These are phyloP conservation scores for Eucidaris tribuloides DNA, from an alignment of 35 echinoderm and acorn worm species.

Conservation along the genomic window DNA sequence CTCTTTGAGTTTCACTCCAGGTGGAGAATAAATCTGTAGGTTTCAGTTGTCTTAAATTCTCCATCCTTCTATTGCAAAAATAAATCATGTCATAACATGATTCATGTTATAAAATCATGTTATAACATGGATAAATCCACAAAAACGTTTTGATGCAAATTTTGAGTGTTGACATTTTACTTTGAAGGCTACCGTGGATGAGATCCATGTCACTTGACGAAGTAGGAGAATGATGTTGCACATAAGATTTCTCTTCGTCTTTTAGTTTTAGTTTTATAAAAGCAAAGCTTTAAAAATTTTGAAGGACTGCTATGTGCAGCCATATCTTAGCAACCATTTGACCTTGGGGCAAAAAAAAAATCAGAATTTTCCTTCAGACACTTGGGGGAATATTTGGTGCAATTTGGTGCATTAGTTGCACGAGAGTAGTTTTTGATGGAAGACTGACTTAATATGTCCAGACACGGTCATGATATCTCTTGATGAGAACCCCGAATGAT, in stretches of 20 bases:
- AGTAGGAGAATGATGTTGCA: constrained; percentile 13
- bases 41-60: constrained; percentile 30
- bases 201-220: background rate
- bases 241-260: background rate
- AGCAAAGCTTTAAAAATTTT: constrained; percentile 9
- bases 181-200: constrained; percentile 15
- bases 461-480: background rate
- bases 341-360: too few species aligned
- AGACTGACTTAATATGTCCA: background rate
- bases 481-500: background rate
- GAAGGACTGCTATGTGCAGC: too few species aligned
- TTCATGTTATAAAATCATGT: too few species aligned
- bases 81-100: constrained; percentile 29
- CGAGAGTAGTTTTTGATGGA: constrained; percentile 1
- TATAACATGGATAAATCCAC: too few species aligned
- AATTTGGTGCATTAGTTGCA: constrained; percentile 11
- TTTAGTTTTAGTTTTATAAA: background rate
- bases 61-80: constrained; percentile 9
- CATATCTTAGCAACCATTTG: too few species aligned
- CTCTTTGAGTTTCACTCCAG: background rate
- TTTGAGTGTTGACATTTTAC: background rate
- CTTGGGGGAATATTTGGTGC: too few species aligned
- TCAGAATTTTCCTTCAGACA: too few species aligned
- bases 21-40: background rate
- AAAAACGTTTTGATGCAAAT: constrained; percentile 36